Evolutionary conservation across 2,888 invertebrate species (phyloP).

Genomic region (Drosophila leonis): DNA sequence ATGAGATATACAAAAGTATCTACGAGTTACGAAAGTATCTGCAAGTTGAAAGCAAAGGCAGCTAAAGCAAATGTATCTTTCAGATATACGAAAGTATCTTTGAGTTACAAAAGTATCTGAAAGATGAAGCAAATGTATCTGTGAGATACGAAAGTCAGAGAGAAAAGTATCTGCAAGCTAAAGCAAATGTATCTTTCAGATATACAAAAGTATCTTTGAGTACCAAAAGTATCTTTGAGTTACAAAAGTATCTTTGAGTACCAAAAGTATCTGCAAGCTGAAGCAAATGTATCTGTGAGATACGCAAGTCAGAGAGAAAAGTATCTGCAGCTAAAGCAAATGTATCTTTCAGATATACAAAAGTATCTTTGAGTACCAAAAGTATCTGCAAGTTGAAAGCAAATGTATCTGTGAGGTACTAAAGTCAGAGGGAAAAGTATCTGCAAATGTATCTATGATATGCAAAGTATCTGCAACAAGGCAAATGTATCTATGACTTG

Average conservation of each 20-base stretch:
- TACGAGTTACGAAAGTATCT: no score
- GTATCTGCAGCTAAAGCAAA: neutral
- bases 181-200: neutral
- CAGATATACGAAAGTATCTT: constrained; percentile 2
- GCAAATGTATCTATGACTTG: neutral
- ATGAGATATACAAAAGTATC: no score
- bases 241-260: neutral
- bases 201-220: constrained; percentile 1
- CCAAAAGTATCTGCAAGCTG: constrained; percentile 1
- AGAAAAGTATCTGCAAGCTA: neutral
- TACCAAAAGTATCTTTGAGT: neutral
- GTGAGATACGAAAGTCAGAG: no score
- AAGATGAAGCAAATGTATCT: neutral
- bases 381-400: neutral
- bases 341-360: neutral
- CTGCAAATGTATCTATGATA: constrained; percentile 9
- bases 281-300: neutral
- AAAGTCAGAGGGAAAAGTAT: no score
- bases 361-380: constrained; percentile 7
- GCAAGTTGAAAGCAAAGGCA: no score
- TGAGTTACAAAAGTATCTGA: neutral
- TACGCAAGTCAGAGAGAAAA: neutral
- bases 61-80: constrained; percentile 1
- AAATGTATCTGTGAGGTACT: constrained; percentile 12
- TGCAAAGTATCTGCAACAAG: neutral